Conservation (phyloP, 2,113 vertebrate genomes). For the Peromyscus leucopus region DNA sequence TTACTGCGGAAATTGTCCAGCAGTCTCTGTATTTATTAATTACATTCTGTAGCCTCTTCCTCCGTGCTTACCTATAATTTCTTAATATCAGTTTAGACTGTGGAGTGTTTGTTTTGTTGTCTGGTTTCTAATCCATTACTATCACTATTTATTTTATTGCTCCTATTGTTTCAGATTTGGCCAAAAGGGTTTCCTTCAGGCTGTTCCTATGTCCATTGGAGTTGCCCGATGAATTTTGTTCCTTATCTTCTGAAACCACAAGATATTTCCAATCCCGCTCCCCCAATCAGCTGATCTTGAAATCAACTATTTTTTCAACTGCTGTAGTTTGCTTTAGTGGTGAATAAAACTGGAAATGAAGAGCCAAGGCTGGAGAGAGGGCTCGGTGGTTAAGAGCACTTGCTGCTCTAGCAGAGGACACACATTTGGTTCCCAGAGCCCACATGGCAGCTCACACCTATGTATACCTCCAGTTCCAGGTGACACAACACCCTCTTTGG, state of each 20-base stretch:
- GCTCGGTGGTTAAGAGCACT: too few relatives aligned
- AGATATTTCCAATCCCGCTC: background rate
- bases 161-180: background rate
- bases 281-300: background rate
- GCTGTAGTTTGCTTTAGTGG: background rate
- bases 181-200: background rate
- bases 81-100: background rate
- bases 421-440: background rate
- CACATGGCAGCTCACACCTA: background rate
- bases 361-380: background rate
- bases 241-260: background rate
- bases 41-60: background rate
- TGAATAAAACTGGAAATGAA: slow-evolving; percentile 8
- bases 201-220: background rate
- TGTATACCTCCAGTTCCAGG: background rate
- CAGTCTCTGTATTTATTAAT: background rate
- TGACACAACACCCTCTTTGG: too few relatives aligned
- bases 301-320: slow-evolving; percentile 9
- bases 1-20: background rate
- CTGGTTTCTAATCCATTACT: background rate
- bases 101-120: background rate
- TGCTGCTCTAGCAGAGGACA: background rate
- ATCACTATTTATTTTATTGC: slow-evolving; percentile 20
- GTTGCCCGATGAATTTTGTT: background rate
- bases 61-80: background rate